phyloP scores from a whole-genome alignment of 2,113 vertebrate genomes.

The Halichoerus grypus region DNA sequence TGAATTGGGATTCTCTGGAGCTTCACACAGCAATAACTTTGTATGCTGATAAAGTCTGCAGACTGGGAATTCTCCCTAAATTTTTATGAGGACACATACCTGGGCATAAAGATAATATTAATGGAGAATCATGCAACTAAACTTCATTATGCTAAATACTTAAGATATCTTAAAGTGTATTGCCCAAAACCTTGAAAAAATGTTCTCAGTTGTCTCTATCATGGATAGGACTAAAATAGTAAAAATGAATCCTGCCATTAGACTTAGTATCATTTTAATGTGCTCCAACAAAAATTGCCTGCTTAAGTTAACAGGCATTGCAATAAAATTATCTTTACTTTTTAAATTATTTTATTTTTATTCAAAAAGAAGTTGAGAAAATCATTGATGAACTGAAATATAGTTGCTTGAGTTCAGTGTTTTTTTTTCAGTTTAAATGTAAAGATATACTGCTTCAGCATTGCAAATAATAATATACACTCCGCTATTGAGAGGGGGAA shows the following conservation, averaged over 20 bases:
- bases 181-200: constrained; percentile 62
- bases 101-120: constrained; percentile 65
- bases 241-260: constrained; percentile 48
- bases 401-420: constrained; percentile 66
- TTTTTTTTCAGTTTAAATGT: constrained; percentile 75
- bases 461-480: constrained; percentile 68
- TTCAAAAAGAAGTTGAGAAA: constrained; percentile 65
- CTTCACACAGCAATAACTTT: neutral
- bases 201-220: constrained; percentile 58
- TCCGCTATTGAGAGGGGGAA: neutral
- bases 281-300: constrained; percentile 65
- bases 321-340: constrained; percentile 57
- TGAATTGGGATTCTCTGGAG: fast-evolving
- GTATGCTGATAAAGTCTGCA: constrained; percentile 13
- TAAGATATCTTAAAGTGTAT: constrained; percentile 43
- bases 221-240: constrained; percentile 48
- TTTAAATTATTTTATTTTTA: constrained; percentile 57
- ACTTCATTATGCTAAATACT: constrained; percentile 69
- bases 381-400: neutral
- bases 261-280: constrained; percentile 21
- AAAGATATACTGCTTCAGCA: constrained; percentile 67
- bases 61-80: constrained; percentile 57
- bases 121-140: constrained; percentile 67
- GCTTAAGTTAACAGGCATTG: neutral
- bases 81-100: constrained; percentile 50